Evolutionary conservation across 2,113 vertebrate species (phyloP).

Genomic region (Sturnira hondurensis): DNA sequence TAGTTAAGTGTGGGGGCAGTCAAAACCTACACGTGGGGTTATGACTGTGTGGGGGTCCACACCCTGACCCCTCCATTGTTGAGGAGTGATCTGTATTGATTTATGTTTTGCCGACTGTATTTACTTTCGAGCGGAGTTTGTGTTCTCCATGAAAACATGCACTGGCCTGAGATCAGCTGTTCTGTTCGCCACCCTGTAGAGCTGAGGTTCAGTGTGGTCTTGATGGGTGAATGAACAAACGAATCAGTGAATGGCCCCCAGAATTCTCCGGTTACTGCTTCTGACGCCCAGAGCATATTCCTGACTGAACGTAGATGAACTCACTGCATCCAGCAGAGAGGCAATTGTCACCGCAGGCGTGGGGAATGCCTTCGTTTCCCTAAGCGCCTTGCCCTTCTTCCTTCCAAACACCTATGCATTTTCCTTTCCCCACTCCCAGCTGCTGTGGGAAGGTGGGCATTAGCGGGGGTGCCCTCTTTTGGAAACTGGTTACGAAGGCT

Average conservation of each 20-base stretch:
- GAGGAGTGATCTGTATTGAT: too few species aligned
- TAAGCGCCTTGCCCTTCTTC: neutral
- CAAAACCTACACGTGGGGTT: too few species aligned
- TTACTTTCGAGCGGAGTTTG: neutral
- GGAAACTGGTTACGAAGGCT: neutral
- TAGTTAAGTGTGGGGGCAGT: neutral
- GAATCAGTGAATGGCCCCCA: neutral
- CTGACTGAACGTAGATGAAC: too few species aligned
- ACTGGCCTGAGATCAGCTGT: too few species aligned
- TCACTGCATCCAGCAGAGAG: fast-evolving
- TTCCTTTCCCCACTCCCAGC: neutral
- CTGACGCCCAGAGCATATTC: neutral
- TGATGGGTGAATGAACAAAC: neutral
- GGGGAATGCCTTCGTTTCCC: neutral
- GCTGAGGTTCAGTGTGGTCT: fast-evolving
- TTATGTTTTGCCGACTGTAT: neutral
- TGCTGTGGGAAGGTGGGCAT: neutral
- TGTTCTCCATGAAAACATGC: too few species aligned
- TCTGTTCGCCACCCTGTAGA: fast-evolving
- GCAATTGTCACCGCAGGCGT: fast-evolving
- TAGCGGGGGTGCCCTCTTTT: neutral
- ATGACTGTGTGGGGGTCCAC: neutral
- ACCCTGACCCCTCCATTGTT: neutral
- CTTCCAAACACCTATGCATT: neutral
- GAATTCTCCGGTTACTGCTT: neutral